These are phyloP conservation scores for Agrochola lychnidis DNA, from an alignment of 2,888 invertebrate genomes.

Conservation along the genomic window DNA sequence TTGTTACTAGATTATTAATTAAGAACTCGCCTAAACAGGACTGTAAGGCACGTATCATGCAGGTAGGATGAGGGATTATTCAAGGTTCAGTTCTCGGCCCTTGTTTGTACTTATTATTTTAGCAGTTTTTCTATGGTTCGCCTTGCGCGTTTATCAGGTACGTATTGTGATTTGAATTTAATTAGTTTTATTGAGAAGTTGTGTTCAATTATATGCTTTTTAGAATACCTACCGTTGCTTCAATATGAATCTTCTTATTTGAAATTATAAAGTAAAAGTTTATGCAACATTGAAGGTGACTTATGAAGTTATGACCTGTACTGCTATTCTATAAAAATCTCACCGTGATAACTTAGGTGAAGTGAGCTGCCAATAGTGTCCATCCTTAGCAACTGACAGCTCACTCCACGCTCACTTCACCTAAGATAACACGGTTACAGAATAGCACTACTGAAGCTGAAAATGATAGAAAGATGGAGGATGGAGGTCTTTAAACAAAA, in stretches of 20 bases:
- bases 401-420: no score
- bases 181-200: background rate
- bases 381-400: no score
- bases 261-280: background rate
- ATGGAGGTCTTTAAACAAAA: background rate
- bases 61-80: background rate
- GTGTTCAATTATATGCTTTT: background rate
- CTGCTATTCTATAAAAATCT: no score
- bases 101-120: background rate
- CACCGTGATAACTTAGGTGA: no score
- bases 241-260: background rate
- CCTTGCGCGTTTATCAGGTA: background rate
- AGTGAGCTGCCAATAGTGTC: no score
- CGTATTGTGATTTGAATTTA: background rate
- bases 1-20: background rate
- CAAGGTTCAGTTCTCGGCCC: constrained; percentile 7
- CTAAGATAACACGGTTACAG: no score
- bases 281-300: background rate
- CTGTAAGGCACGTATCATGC: background rate
- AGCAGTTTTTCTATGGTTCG: background rate
- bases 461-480: background rate
- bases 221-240: background rate
- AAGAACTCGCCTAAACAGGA: background rate
- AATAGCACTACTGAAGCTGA: no score
- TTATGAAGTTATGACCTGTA: background rate